These are phyloP conservation scores for Pararge aegeria DNA, from an alignment of 1,140 invertebrate genomes.

Conservation along the genomic window DNA sequence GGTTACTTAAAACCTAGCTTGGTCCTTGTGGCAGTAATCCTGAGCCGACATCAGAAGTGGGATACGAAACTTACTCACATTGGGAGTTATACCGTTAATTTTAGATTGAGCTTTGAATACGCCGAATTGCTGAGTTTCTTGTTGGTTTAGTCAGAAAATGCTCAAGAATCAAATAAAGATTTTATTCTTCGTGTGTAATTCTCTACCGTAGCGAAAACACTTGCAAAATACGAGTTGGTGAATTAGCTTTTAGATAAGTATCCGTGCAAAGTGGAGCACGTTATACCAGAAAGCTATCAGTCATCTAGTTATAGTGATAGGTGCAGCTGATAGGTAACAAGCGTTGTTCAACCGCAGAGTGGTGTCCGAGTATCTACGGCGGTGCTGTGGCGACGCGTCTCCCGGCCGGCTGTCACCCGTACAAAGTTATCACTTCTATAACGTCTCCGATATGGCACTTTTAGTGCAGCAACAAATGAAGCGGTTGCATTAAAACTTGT, in stretches of 20 bases:
- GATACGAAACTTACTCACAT: no score
- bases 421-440: conserved; percentile 68
- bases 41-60: no score
- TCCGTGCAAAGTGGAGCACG: conserved; percentile 45
- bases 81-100: no score
- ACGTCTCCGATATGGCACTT: conserved; percentile 69
- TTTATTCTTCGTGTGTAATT: no score
- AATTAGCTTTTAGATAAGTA: conserved; percentile 56
- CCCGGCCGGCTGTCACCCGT: conserved; percentile 50
- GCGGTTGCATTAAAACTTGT: conserved; percentile 77
- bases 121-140: no score
- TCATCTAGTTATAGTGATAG: conserved; percentile 48
- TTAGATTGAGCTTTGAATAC: no score
- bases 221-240: conserved; percentile 51
- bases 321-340: conserved; percentile 33
- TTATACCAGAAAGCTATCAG: conserved; percentile 53
- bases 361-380: conserved; percentile 1
- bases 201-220: conserved; percentile 31
- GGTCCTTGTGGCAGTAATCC: no score
- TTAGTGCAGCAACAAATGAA: conserved; percentile 70
- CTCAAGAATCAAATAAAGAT: no score
- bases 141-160: no score
- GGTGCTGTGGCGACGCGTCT: conserved; percentile 20
- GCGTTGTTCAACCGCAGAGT: conserved; percentile 27
- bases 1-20: no score